Conservation (phyloP, 2,113 vertebrate species). For the Syrmaticus mikado region DNA sequence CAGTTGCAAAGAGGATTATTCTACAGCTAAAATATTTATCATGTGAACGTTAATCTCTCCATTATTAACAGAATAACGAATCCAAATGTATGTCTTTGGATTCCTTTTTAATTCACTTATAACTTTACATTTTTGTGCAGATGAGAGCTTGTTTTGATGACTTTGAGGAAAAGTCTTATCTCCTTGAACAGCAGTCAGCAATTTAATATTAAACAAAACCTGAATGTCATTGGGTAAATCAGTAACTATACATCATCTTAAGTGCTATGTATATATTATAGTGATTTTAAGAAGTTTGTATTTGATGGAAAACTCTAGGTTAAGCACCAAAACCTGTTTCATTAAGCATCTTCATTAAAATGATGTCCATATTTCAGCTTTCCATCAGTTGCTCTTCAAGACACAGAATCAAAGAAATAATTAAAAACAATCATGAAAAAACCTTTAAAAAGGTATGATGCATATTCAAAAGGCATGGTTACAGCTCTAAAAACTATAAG, state of each 20-base stretch:
- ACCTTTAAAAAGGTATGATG: background rate
- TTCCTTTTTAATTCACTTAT: slow-evolving; percentile 63
- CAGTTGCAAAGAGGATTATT: slow-evolving; percentile 77
- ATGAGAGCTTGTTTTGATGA: background rate
- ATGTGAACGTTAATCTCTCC: slow-evolving; percentile 69
- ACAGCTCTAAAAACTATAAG: background rate
- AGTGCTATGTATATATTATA: background rate
- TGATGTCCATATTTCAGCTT: background rate
- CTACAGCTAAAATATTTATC: slow-evolving; percentile 62
- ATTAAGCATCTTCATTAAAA: background rate
- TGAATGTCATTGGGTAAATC: background rate
- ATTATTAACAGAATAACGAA: slow-evolving; percentile 57
- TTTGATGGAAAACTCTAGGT: background rate
- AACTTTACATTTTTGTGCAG: slow-evolving; percentile 28
- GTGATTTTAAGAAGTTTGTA: background rate
- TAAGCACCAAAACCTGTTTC: background rate
- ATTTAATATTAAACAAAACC: background rate
- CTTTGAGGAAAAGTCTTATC: background rate
- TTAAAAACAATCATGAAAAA: background rate
- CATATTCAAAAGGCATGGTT: background rate
- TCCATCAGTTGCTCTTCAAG: background rate
- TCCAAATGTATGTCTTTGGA: slow-evolving; percentile 40
- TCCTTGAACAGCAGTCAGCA: background rate
- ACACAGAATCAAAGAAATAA: background rate
- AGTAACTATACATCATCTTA: background rate